These are phyloP conservation scores for Patella ulyssiponensis DNA, from an alignment of 2,888 invertebrate genomes.

Conservation along the genomic window DNA sequence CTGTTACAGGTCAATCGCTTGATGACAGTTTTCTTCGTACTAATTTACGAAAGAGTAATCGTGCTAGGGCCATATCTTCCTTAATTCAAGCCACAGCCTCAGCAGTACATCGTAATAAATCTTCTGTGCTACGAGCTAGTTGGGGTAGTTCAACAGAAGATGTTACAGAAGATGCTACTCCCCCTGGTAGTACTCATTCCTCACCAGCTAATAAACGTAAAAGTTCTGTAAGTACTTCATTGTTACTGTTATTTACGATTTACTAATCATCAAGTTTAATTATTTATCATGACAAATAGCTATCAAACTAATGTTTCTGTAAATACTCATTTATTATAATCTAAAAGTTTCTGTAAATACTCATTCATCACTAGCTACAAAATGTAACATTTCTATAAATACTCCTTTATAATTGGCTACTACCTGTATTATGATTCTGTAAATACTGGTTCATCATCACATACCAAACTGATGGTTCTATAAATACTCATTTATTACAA, in stretches of 20 bases:
- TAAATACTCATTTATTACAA: too few relatives aligned
- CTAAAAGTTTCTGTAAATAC: too few relatives aligned
- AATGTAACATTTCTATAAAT: too few relatives aligned
- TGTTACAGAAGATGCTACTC: slow-evolving; percentile 39
- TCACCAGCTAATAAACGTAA: slow-evolving; percentile 40
- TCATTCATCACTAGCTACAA: too few relatives aligned
- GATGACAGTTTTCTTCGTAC: slow-evolving; percentile 49
- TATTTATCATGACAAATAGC: too few relatives aligned
- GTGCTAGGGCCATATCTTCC: slow-evolving; percentile 53
- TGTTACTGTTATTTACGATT: neutral
- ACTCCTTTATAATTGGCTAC: too few relatives aligned
- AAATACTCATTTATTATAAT: too few relatives aligned
- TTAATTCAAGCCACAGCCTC: slow-evolving; percentile 52
- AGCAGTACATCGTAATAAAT: slow-evolving; percentile 40
- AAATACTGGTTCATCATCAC: too few relatives aligned
- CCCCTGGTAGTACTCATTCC: slow-evolving; percentile 47
- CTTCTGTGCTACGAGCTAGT: slow-evolving; percentile 44
- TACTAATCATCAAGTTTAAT: neutral
- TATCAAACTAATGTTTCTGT: too few relatives aligned
- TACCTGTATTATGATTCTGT: too few relatives aligned
- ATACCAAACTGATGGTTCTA: too few relatives aligned
- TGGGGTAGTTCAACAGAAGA: slow-evolving; percentile 53
- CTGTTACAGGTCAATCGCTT: slow-evolving; percentile 23
- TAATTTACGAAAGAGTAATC: slow-evolving; percentile 51
- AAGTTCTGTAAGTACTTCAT: slow-evolving; percentile 17